Conservation (phyloP, 2,113 vertebrate genomes). For the Zeus faber region DNA sequence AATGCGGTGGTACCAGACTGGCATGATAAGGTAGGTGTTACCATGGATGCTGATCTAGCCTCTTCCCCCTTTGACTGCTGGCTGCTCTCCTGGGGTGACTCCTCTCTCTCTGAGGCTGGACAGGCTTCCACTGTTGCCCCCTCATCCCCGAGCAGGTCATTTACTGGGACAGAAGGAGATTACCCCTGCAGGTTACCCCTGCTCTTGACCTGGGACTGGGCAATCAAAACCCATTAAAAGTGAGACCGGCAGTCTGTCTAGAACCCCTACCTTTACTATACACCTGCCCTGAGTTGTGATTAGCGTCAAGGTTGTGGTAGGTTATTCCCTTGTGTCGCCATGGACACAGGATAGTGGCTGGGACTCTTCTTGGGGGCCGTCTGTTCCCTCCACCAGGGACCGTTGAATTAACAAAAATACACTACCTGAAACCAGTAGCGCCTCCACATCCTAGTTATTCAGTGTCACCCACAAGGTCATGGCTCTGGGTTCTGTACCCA, state of each 20-base stretch:
- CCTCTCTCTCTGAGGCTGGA: no score
- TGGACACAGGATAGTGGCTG: no score
- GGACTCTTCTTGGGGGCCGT: no score
- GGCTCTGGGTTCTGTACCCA: not conserved
- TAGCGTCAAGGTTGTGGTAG: not conserved
- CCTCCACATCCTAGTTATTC: not conserved
- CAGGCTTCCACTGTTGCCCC: no score
- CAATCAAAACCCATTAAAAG: not conserved
- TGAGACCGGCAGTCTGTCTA: not conserved
- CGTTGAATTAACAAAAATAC: not conserved
- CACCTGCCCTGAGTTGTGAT: not conserved
- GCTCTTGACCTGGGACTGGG: not conserved
- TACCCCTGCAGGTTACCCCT: not conserved
- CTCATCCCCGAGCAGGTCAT: no score
- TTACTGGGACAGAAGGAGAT: not conserved
- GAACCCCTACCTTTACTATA: not conserved
- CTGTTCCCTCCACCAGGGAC: no score
- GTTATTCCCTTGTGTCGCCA: not conserved
- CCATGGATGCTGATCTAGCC: not conserved
- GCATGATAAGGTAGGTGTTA: not conserved
- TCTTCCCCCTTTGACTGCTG: not conserved
- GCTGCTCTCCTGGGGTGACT: no score
- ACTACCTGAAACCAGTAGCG: not conserved
- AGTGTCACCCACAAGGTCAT: no score
- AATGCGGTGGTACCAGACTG: not conserved